Base-by-base conservation (phyloP, 2,888 invertebrate genomes). In the Calliphora vomitoria region DNA sequence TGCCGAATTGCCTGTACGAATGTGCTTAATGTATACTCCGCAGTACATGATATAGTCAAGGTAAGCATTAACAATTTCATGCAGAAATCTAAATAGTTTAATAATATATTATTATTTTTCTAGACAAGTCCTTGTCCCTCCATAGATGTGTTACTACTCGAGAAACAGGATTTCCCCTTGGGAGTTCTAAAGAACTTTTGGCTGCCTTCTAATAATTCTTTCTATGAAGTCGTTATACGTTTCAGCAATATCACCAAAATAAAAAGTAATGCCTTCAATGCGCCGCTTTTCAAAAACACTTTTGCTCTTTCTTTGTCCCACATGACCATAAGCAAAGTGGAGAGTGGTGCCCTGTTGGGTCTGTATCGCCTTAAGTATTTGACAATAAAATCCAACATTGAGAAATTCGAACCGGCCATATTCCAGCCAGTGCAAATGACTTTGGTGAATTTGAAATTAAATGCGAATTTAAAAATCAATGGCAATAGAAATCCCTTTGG, bases 401-500 rank as follows among this genome's bases (percentile, higher is more conserved):
- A 82, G 0, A 58, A 71, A 0, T 81, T 92, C 3, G 89, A 90
- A 62, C 74, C 91, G 25, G 89, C 90, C 3, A 91, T 93, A 44
- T 89, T 93, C 60, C 93, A 93, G 62, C 92, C 93, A 0, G 90
- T 93, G 0, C 92, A 92, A 79, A 79, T 89, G 2, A 91, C 91
- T 0, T 86, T 93, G 3, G 85, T 85, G 0, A 89, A 90, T 18
- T 80, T 93, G 4, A 88, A 85, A n/a, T 60, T 93, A 2, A 91
- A 90, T 82, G 88, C 88, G 1, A 89, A 90, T 15, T 75, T 92
- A 0, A 15, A 11, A 0, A 88, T 92, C 3, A 50, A 83, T 0
- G 89, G 90, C 20, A 79, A 89, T 10, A 79, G 86, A 0, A 90
- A 88, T 47, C 69, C 91, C 4, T 93, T 93, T 58, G 91, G 90